Evolutionary conservation across 92 coral and sea anemone species (phyloP).

Genomic region (Chrysogorgia sp.): DNA sequence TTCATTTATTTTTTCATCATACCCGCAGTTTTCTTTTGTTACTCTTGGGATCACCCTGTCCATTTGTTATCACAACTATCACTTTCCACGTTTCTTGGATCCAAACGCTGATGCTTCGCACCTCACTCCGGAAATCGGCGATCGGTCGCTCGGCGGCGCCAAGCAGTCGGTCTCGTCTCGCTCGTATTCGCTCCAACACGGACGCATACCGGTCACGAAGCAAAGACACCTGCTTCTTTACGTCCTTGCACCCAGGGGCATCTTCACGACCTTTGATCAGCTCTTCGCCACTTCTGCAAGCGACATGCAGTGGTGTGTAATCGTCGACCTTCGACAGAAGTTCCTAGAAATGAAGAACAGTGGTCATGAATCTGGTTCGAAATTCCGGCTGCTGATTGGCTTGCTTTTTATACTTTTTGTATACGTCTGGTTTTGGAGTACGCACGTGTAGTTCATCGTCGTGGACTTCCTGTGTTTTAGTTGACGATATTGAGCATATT

Average conservation of each 20-base stretch:
- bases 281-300: constrained; percentile 75
- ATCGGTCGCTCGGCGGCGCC: constrained; percentile 41
- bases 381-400: no score
- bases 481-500: no score
- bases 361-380: neutral
- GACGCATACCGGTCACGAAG: constrained; percentile 74
- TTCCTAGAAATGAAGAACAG: constrained; percentile 50
- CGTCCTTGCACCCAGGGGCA: constrained; percentile 84
- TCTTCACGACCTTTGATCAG: constrained; percentile 85
- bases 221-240: constrained; percentile 51
- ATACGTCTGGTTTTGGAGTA: no score
- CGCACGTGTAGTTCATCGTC: no score
- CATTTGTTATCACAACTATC: neutral
- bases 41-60: neutral
- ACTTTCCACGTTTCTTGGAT: constrained; percentile 34
- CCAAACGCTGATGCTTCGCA: constrained; percentile 27
- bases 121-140: constrained; percentile 22
- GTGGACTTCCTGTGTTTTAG: no score
- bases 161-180: constrained; percentile 60
- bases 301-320: constrained; percentile 66
- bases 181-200: constrained; percentile 71
- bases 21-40: constrained; percentile 27
- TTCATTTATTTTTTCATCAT: neutral
- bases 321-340: constrained; percentile 78
- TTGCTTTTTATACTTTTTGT: no score